phyloP scores from a whole-genome alignment of 1,140 invertebrate species.

The Rhagoletis pomonella region DNA sequence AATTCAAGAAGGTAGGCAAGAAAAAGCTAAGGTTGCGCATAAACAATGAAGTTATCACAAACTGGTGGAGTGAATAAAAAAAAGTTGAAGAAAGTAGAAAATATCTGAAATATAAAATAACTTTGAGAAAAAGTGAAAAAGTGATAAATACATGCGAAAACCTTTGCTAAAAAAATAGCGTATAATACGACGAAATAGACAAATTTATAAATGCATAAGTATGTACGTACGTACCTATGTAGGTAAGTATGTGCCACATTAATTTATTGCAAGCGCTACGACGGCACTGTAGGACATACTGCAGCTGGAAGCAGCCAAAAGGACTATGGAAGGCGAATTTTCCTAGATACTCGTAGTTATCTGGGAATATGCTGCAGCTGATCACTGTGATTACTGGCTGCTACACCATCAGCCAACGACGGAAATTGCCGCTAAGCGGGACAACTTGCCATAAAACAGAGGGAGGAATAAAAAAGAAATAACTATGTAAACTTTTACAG shows the following conservation, averaged over 20 bases:
- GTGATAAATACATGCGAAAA: conserved; percentile 37
- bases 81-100: neutral
- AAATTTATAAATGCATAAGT: neutral
- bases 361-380: neutral
- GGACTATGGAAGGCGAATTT: neutral
- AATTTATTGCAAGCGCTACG: neutral
- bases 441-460: neutral
- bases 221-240: no score
- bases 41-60: conserved; percentile 24
- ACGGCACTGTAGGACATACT: neutral
- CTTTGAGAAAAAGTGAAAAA: neutral
- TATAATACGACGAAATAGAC: neutral
- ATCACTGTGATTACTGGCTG: conserved; percentile 10
- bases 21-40: neutral
- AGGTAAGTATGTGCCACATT: no score
- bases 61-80: neutral
- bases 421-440: neutral
- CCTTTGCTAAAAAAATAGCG: conserved; percentile 20
- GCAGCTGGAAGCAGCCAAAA: neutral
- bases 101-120: neutral
- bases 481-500: conserved; percentile 27
- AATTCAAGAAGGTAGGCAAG: conserved; percentile 21
- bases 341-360: neutral
- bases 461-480: neutral
- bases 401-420: neutral